These are phyloP conservation scores for Echinops telfairi DNA, from an alignment of 2,113 vertebrate genomes.

Conservation along the genomic window DNA sequence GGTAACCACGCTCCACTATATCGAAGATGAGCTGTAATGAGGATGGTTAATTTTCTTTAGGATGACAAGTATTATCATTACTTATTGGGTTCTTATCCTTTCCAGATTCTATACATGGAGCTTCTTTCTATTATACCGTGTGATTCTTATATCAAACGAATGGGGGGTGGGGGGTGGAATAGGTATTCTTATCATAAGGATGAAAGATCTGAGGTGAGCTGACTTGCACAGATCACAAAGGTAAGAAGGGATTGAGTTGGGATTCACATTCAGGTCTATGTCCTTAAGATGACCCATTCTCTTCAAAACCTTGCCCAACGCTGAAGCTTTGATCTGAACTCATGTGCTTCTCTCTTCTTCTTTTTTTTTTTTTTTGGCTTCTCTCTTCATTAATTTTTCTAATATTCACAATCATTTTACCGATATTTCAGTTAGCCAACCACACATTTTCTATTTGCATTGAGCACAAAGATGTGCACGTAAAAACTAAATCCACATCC, in stretches of 20 bases:
- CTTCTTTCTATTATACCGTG: not conserved
- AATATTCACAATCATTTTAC: not conserved
- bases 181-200: constrained; percentile 10
- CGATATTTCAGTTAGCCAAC: not conserved
- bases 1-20: not conserved
- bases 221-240: not conserved
- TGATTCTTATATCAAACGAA: not conserved
- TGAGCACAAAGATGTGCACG: not conserved
- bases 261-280: not conserved
- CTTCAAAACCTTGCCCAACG: not conserved
- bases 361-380: no score
- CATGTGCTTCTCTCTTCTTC: not conserved
- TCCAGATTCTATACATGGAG: not conserved
- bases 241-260: not conserved
- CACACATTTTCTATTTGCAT: not conserved
- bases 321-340: constrained; percentile 7
- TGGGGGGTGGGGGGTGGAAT: not conserved
- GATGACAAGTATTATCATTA: not conserved
- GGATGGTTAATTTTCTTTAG: not conserved
- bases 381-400: not conserved
- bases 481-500: not conserved
- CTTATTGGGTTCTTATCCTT: constrained; percentile 22
- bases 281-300: not conserved
- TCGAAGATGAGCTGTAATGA: not conserved
- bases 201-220: not conserved